Evolutionary conservation across 2,113 vertebrate genomes (phyloP).

Genomic region (Macrotis lagotis): DNA sequence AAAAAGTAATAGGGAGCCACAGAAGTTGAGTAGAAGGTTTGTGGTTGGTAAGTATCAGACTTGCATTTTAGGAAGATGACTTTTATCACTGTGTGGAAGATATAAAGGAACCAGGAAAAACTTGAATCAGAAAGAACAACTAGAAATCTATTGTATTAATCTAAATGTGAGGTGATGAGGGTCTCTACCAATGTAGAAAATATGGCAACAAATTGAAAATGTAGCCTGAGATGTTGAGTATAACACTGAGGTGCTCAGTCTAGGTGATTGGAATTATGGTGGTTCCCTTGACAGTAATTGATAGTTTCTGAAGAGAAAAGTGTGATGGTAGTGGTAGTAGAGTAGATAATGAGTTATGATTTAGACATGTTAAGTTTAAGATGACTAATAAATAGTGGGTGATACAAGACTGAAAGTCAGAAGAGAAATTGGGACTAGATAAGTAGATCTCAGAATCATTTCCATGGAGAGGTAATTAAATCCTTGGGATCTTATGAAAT

Average conservation of each 20-base stretch:
- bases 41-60: no score
- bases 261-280: not conserved
- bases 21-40: no score
- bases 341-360: not conserved
- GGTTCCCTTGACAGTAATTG: not conserved
- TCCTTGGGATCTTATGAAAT: not conserved
- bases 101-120: no score
- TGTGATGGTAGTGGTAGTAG: not conserved
- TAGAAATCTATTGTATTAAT: no score
- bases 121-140: no score
- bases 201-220: not conserved
- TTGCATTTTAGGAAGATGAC: no score
- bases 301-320: not conserved
- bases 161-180: no score
- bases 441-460: not conserved
- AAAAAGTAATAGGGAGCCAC: no score
- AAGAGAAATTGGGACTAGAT: not conserved
- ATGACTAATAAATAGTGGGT: not conserved
- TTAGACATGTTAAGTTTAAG: not conserved
- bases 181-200: no score
- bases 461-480: no score
- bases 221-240: not conserved
- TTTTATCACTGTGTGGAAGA: no score
- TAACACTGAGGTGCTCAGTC: not conserved
- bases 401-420: not conserved